phyloP scores from a whole-genome alignment of 2,797 vertebrate genomes.

The Helarctos malayanus region DNA sequence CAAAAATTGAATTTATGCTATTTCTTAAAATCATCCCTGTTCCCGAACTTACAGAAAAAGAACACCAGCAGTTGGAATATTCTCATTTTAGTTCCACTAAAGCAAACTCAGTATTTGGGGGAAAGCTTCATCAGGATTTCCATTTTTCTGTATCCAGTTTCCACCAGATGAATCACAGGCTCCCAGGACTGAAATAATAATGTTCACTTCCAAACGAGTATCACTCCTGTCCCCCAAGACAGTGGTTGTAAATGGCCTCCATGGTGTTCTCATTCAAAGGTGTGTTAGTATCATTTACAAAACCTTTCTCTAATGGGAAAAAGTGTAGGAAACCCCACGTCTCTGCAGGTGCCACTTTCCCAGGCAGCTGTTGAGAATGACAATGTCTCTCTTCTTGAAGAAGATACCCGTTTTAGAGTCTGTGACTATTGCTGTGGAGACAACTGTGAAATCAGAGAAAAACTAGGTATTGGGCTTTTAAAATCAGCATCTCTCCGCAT shows the following conservation, averaged over 20 bases:
- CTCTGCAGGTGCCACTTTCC: not conserved
- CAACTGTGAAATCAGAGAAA: not conserved
- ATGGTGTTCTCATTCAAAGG: not conserved
- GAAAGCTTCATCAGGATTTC: not conserved
- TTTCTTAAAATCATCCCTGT: not conserved
- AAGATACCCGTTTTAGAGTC: not conserved
- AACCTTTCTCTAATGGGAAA: not conserved
- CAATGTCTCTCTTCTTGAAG: not conserved
- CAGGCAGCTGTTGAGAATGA: not conserved
- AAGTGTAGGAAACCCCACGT: not conserved
- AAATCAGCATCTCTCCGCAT: constrained; percentile 72
- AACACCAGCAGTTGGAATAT: not conserved
- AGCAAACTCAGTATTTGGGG: not conserved
- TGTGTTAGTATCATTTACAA: not conserved
- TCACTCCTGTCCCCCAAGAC: not conserved
- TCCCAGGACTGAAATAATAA: not conserved
- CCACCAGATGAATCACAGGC: not conserved
- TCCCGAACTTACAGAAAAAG: not conserved
- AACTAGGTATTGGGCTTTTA: constrained; percentile 57
- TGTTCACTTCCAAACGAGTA: not conserved
- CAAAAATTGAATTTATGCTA: not conserved
- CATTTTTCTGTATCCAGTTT: not conserved
- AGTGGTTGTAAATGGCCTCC: not conserved
- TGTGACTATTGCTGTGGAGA: constrained; percentile 33
- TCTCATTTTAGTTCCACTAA: not conserved